Conservation (phyloP, 2,888 invertebrate species). For the Aporophyla nigra region DNA sequence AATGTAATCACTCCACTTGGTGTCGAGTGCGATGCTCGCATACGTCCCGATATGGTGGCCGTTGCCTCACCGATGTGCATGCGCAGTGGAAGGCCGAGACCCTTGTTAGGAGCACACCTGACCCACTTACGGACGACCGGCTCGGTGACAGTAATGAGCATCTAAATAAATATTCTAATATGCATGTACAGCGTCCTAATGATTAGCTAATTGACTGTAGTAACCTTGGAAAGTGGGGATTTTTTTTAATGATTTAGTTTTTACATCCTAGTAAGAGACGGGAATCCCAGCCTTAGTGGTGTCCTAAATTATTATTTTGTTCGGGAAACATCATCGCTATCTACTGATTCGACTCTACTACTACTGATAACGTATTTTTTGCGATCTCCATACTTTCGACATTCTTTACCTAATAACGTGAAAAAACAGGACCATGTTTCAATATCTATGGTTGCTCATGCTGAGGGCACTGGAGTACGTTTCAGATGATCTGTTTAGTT, state of each 20-base stretch:
- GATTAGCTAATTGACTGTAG: neutral
- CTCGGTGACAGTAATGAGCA: slow-evolving; percentile 8
- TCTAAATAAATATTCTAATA: slow-evolving; percentile 7
- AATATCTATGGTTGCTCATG: neutral
- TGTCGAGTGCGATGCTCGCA: slow-evolving; percentile 41
- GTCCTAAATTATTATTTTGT: neutral
- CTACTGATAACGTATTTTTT: neutral
- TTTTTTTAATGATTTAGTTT: neutral
- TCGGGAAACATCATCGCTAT: neutral
- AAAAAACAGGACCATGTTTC: neutral
- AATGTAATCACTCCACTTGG: slow-evolving; percentile 34
- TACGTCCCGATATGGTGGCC: slow-evolving; percentile 40
- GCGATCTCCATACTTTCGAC: neutral
- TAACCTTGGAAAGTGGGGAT: neutral
- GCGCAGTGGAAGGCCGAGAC: slow-evolving; percentile 41
- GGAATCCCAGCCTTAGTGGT: neutral
- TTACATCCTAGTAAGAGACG: neutral
- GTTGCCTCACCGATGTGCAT: slow-evolving; percentile 43
- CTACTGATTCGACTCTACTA: too few species aligned
- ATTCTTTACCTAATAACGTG: neutral
- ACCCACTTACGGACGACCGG: slow-evolving; percentile 37
- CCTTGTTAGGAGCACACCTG: slow-evolving; percentile 55
- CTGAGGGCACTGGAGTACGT: too few species aligned
- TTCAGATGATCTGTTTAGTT: neutral
- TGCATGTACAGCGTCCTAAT: slow-evolving; percentile 4